Conservation (phyloP, 2,113 vertebrate genomes). For the Gadus macrocephalus region DNA sequence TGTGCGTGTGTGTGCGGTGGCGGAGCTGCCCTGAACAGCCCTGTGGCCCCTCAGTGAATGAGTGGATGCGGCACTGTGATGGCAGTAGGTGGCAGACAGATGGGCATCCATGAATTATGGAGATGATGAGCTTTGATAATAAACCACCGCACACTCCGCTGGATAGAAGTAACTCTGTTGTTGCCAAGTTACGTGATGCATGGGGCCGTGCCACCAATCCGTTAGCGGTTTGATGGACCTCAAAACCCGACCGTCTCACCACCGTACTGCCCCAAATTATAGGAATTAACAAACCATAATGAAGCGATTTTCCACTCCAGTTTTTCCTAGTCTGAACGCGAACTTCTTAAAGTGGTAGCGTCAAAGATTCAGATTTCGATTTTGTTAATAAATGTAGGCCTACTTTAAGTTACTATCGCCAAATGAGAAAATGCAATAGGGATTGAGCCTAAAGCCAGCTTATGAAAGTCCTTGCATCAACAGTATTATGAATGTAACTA, state of each 20-base stretch:
- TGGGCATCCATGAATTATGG: slow-evolving; percentile 77
- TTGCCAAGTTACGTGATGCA: slow-evolving; percentile 62
- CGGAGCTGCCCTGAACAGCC: slow-evolving; percentile 67
- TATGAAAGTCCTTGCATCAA: too few relatives aligned
- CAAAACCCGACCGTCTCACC: slow-evolving; percentile 18
- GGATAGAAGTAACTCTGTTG: slow-evolving; percentile 64
- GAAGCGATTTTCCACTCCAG: too few relatives aligned
- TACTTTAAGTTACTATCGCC: too few relatives aligned
- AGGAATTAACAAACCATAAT: too few relatives aligned
- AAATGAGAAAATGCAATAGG: too few relatives aligned
- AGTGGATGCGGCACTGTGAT: slow-evolving; percentile 67
- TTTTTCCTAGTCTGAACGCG: too few relatives aligned
- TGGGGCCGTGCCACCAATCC: slow-evolving; percentile 52
- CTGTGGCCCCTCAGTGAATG: slow-evolving; percentile 61
- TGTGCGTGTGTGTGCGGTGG: slow-evolving; percentile 12
- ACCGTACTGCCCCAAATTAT: neutral
- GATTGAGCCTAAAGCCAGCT: too few relatives aligned
- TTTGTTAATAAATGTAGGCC: too few relatives aligned
- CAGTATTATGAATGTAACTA: too few relatives aligned
- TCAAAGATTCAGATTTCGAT: too few relatives aligned
- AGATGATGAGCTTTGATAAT: slow-evolving; percentile 73
- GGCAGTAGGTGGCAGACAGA: slow-evolving; percentile 70
- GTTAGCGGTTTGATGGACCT: slow-evolving; percentile 37
- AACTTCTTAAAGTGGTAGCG: too few relatives aligned
- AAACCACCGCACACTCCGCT: slow-evolving; percentile 58